A percentile compares a stretch with the other conserved stretches of the same genome.
These are phyloP conservation scores for Drosophila miranda DNA, from an alignment of 1,140 invertebrate species.

Conservation along the genomic window DNA sequence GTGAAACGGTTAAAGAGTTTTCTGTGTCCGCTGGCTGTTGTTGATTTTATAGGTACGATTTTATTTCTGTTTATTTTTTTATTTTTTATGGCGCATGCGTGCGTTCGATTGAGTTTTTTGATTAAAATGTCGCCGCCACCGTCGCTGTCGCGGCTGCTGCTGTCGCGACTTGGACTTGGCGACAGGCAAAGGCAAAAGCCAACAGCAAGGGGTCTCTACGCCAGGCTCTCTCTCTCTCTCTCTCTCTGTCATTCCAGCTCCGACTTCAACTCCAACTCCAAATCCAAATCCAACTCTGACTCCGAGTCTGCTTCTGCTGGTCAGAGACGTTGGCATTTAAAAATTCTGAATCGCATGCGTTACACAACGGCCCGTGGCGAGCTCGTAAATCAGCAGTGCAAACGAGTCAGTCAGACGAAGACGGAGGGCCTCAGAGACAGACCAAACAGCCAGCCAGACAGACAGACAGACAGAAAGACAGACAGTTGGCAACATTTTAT, in stretches of 20 bases:
- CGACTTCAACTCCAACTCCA: neutral
- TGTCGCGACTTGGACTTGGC: conserved; percentile 46
- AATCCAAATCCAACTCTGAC: neutral
- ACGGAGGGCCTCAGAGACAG: conserved; percentile 8
- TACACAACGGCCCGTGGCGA: conserved; percentile 80
- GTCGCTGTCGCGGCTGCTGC: conserved; percentile 15
- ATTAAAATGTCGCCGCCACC: conserved; percentile 77
- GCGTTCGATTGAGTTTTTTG: conserved; percentile 82
- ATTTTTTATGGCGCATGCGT: conserved; percentile 82
- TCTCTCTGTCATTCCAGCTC: neutral
- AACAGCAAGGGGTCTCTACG: conserved; percentile 32
- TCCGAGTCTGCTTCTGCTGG: conserved; percentile 46
- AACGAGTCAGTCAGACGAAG: conserved; percentile 68
- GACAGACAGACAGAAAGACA: too few species aligned
- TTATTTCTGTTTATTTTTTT: conserved; percentile 74
- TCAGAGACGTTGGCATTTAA: conserved; percentile 69
- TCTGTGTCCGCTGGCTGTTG: conserved; percentile 29
- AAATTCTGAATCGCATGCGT: conserved; percentile 80
- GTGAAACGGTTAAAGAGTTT: conserved; percentile 59
- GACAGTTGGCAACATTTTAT: conserved; percentile 73
- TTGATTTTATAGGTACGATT: conserved; percentile 72
- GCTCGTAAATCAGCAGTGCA: conserved; percentile 77
- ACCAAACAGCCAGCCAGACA: too few species aligned
- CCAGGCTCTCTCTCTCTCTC: too few species aligned
- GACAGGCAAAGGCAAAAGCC: conserved; percentile 35